These are phyloP conservation scores for Lasius fuliginosus DNA, from an alignment of 2,888 invertebrate species.

Conservation along the genomic window DNA sequence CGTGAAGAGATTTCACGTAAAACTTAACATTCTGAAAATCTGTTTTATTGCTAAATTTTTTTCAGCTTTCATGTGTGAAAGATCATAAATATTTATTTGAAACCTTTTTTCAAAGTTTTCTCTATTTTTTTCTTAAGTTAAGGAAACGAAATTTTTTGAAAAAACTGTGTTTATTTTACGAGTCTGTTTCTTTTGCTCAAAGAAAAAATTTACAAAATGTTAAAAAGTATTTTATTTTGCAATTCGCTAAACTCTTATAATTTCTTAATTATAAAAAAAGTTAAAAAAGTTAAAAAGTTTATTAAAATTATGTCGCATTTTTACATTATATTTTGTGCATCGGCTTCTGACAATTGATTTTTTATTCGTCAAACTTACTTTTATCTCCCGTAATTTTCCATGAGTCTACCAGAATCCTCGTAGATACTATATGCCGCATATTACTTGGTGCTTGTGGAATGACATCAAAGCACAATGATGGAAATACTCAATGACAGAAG, in stretches of 20 bases:
- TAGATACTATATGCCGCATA: not conserved
- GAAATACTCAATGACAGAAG: constrained; percentile 37
- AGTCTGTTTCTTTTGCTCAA: not conserved
- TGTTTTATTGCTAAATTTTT: not conserved
- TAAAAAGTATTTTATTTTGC: not conserved
- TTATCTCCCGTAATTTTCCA: not conserved
- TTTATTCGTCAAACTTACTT: not conserved
- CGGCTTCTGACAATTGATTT: not conserved
- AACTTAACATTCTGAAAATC: not conserved
- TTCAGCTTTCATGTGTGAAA: not conserved
- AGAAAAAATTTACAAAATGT: not conserved
- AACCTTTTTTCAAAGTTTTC: not conserved
- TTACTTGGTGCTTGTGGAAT: constrained; percentile 17
- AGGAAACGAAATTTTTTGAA: too few relatives aligned
- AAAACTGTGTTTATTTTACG: too few relatives aligned
- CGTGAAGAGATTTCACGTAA: not conserved
- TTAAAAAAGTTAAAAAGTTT: not conserved
- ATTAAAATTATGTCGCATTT: not conserved
- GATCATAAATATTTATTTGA: constrained; percentile 8
- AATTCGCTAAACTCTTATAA: not conserved
- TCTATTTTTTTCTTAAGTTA: not conserved
- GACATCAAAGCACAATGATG: constrained; percentile 48
- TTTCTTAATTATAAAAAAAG: not conserved
- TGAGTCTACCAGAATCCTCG: constrained; percentile 1
- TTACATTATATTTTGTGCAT: not conserved